Percentiles rank a stretch among this genome's conserved stretches.
Evolutionary conservation across 2,797 vertebrate species (phyloP).

Genomic region (Zenarchopterus dispar): DNA sequence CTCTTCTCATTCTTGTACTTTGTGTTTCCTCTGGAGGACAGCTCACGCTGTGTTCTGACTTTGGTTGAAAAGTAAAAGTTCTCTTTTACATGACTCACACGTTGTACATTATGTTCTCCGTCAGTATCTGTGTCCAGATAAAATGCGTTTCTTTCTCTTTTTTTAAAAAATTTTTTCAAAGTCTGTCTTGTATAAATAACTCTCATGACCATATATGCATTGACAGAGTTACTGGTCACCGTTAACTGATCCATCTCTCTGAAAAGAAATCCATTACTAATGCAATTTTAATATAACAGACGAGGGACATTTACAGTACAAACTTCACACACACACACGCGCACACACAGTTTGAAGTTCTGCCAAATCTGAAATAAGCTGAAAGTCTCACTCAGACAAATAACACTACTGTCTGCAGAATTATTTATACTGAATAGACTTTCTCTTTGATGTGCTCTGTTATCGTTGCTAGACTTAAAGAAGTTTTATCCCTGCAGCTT

Average conservation of each 20-base stretch:
- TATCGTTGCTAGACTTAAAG: slow-evolving; percentile 4
- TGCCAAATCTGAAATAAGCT: slow-evolving; percentile 7
- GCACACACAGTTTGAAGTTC: slow-evolving; percentile 14
- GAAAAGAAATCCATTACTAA: slow-evolving; percentile 1
- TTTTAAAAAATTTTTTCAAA: too few relatives aligned
- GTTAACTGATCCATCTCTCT: neutral
- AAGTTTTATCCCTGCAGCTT: neutral
- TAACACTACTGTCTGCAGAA: neutral
- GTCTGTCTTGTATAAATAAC: neutral
- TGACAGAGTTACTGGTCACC: neutral
- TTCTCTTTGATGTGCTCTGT: neutral
- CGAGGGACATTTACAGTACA: neutral
- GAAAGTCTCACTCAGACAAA: slow-evolving; percentile 6
- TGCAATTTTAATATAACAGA: slow-evolving; percentile 12
- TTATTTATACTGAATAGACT: neutral
- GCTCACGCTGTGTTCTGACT: neutral
- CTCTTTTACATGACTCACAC: neutral
- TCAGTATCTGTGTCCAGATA: neutral
- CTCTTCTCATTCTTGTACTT: too few relatives aligned
- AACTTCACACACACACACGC: too few relatives aligned
- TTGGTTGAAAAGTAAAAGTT: neutral
- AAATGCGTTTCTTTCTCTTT: neutral
- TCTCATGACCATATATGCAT: neutral
- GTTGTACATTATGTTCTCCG: neutral
- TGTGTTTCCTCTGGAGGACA: neutral